Base-by-base conservation (phyloP, 2,797 vertebrate genomes). In the Myotis myotis region DNA sequence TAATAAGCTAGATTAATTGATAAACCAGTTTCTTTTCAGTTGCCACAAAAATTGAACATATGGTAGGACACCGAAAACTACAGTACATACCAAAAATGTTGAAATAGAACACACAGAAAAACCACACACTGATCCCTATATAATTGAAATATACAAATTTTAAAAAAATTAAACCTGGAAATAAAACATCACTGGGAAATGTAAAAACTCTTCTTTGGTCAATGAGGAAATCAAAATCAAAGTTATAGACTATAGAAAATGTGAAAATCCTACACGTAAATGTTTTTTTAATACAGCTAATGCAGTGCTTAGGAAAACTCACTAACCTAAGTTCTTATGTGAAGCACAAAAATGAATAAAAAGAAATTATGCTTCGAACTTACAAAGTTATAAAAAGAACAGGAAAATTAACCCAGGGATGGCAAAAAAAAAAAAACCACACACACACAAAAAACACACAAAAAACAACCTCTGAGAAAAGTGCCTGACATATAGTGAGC, bases 341-440 rank as follows among this genome's bases (percentile, higher is more conserved):
- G 23, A 76, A 70, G 81, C 74, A 28, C 30, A 92, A 68, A 71
- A 92, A 70, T 64, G 30, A 96, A 80, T 83, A 86, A 89, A 95
- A 83, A 64, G 30, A 82, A 90, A 78, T 88, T 25, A 51, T 79
- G 55, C 57, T 8, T 71, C 25, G 8, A 51, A 74, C 44, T 82
- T 57, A 81, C 0, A 16, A 66, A 86, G 9, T 68, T 90, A 90
- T 38, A 66, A 68, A 53, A 79, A 71, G 68, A 74, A 53, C 57
- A 76, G 53, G 17, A 71, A 89, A 93, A 87, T 41, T 72, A 86
- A 72, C 55, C 13, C 33, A 60, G 33, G 20, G 11, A 68, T 84
- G 51, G 16, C 60, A 89, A 49, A 72, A 90, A 38, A 44, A 76
- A 84, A 51, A 86, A 23, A 49, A n/a, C n/a, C n/a, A n/a, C n/a